Percentiles rank a stretch among this genome's conserved stretches.
phyloP scores from a whole-genome alignment of 92 coral and sea anemone genomes.

The Palythoa heliodiscus region DNA sequence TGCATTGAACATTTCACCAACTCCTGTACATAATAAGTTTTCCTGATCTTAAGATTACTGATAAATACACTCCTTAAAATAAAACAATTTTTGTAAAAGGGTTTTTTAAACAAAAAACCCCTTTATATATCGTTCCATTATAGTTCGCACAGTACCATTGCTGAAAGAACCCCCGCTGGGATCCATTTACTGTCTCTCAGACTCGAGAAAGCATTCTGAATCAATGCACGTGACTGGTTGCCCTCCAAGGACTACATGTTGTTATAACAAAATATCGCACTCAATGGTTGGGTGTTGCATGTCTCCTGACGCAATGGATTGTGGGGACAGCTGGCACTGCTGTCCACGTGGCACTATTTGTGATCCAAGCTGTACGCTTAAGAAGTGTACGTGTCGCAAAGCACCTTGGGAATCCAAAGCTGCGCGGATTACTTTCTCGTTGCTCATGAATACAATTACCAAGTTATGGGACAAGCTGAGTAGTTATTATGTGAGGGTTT shows the following conservation, averaged over 20 bases:
- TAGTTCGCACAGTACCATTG: not conserved
- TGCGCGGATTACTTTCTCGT: slow-evolving; percentile 54
- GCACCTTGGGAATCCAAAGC: slow-evolving; percentile 74
- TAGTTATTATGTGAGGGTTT: not conserved
- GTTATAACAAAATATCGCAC: slow-evolving; percentile 52
- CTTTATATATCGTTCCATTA: not conserved
- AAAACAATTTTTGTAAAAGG: too few species aligned
- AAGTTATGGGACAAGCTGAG: slow-evolving; percentile 53
- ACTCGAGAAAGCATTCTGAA: slow-evolving; percentile 11
- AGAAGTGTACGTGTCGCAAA: slow-evolving; percentile 59
- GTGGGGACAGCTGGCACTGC: slow-evolving; percentile 81
- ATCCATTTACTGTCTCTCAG: slow-evolving; percentile 36
- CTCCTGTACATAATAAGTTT: too few species aligned
- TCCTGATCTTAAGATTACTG: too few species aligned
- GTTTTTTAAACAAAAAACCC: too few species aligned
- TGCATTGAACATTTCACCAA: too few species aligned
- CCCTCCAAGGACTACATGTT: slow-evolving; percentile 63
- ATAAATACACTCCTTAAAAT: too few species aligned
- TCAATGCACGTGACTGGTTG: slow-evolving; percentile 60
- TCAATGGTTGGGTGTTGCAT: slow-evolving; percentile 74
- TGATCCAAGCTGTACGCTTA: slow-evolving; percentile 60
- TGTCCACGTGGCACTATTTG: slow-evolving; percentile 73
- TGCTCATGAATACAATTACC: slow-evolving; percentile 55
- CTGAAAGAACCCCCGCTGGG: slow-evolving; percentile 23
- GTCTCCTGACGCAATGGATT: slow-evolving; percentile 64